These are phyloP conservation scores for Smutsia temminckii DNA, from an alignment of 2,797 vertebrate species.

Conservation along the genomic window DNA sequence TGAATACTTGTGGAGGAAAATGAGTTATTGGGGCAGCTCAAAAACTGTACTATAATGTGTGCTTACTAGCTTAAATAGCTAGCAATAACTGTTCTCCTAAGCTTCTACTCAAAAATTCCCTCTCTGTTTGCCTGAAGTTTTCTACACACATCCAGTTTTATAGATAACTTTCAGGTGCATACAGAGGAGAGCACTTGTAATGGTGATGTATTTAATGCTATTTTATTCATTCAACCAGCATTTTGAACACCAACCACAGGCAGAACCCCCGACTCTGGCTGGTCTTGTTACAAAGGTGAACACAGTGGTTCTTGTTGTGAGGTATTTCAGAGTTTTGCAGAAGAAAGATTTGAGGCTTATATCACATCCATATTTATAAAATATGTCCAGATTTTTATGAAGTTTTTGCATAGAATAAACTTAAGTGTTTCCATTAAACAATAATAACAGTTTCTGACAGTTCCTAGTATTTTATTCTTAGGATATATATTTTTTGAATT, in stretches of 20 bases:
- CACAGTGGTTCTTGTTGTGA: neutral
- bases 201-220: neutral
- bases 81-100: slow-evolving; percentile 42
- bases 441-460: neutral
- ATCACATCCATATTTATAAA: neutral
- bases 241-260: neutral
- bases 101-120: slow-evolving; percentile 31
- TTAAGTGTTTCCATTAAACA: neutral
- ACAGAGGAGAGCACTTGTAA: neutral
- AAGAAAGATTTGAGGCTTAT: neutral
- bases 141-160: slow-evolving; percentile 24
- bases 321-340: neutral
- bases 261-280: neutral
- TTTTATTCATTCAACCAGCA: neutral
- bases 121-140: slow-evolving; percentile 30
- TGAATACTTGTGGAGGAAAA: slow-evolving; percentile 33
- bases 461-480: neutral
- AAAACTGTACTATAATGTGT: slow-evolving; percentile 53
- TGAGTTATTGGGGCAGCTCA: slow-evolving; percentile 26
- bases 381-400: neutral
- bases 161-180: neutral
- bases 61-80: slow-evolving; percentile 42
- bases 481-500: neutral
- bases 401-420: neutral
- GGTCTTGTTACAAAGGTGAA: neutral